A percentile compares a stretch with the other conserved stretches of the same genome.
phyloP scores from a whole-genome alignment of 2,113 vertebrate genomes.

The Aplodontia rufa region DNA sequence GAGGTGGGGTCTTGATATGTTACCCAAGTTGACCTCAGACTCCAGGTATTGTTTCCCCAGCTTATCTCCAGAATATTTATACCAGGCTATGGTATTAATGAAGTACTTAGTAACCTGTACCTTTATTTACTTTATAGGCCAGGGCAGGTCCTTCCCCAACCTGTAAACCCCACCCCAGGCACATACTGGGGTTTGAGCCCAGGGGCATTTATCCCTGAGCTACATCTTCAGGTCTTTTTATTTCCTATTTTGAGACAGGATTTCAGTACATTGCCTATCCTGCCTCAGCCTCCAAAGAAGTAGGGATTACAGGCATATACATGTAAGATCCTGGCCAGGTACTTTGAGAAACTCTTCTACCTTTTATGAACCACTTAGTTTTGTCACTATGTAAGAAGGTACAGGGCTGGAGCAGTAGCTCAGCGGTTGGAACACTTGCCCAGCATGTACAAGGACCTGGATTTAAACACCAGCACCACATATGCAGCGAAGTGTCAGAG shows the following conservation, averaged over 20 bases:
- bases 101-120: background rate
- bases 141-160: background rate
- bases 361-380: slow-evolving; percentile 34
- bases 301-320: too few species aligned
- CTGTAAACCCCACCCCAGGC: background rate
- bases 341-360: slow-evolving; percentile 34
- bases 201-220: too few species aligned
- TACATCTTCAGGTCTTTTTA: too few species aligned
- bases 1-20: background rate
- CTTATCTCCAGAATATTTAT: background rate
- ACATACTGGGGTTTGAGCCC: too few species aligned
- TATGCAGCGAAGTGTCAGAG: too few species aligned
- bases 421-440: too few species aligned
- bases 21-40: background rate
- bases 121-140: slow-evolving; percentile 27
- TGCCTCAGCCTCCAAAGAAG: too few species aligned
- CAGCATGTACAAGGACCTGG: too few species aligned
- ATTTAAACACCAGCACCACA: too few species aligned
- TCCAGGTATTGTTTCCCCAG: background rate
- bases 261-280: too few species aligned
- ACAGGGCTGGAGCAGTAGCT: too few species aligned
- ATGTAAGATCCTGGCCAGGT: background rate
- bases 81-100: background rate
- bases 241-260: too few species aligned
- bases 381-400: background rate